Evolutionary conservation across 2,113 vertebrate genomes (phyloP).

Genomic region (Chloropsis cyanopogon): DNA sequence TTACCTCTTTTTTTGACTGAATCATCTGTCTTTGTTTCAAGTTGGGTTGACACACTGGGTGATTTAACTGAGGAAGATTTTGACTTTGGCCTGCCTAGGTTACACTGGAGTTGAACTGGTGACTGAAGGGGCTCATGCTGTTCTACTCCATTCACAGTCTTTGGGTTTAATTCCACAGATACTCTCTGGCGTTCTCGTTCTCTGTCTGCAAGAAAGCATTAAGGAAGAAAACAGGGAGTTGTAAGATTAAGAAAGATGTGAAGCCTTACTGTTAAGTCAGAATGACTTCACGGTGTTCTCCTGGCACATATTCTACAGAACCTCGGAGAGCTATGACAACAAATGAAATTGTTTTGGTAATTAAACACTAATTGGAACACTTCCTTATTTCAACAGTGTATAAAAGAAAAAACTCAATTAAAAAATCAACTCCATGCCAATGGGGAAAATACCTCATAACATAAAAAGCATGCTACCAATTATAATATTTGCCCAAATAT

Average conservation of each 20-base stretch:
- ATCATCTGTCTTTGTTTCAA: constrained; percentile 72
- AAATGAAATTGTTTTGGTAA: background rate
- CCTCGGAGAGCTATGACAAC: background rate
- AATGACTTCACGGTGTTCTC: background rate
- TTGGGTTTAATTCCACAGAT: constrained; percentile 63
- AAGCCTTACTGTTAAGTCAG: background rate
- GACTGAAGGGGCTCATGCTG: constrained; percentile 60
- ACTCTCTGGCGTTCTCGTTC: constrained; percentile 63
- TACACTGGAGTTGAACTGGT: constrained; percentile 66
- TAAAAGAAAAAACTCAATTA: background rate
- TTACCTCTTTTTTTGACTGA: constrained; percentile 79
- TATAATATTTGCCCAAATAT: background rate
- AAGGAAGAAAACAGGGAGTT: background rate
- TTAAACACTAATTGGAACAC: background rate
- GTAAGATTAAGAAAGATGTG: background rate
- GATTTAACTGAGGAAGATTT: constrained; percentile 69
- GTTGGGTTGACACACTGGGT: constrained; percentile 21
- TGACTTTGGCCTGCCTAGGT: constrained; percentile 67
- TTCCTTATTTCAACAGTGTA: background rate
- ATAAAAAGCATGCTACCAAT: background rate
- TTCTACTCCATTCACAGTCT: constrained; percentile 62
- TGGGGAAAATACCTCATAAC: background rate
- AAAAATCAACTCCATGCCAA: background rate
- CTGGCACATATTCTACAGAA: background rate
- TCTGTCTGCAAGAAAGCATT: constrained; percentile 69